Conservation (phyloP, 2,888 invertebrate genomes). For the Eupithecia dodoneata region DNA sequence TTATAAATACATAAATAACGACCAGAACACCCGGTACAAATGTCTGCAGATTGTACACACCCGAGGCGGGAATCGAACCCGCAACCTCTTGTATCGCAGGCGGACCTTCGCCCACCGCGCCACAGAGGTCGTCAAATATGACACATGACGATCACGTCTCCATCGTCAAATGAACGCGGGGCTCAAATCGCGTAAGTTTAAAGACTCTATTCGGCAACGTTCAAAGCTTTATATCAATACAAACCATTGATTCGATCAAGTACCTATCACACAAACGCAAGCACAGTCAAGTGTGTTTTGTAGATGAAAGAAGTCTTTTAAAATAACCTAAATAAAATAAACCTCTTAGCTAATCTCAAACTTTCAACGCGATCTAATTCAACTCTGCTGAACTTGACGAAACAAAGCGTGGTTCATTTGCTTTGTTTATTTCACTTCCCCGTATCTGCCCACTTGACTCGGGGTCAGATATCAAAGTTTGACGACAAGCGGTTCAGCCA, state of each 20-base stretch:
- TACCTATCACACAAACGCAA: neutral
- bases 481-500: conserved; percentile 47
- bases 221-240: neutral
- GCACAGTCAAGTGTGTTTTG: neutral
- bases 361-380: neutral
- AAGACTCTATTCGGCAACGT: neutral
- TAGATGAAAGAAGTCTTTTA: neutral
- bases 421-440: conserved; percentile 37
- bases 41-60: no score
- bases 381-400: conserved; percentile 17
- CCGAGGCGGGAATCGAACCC: no score
- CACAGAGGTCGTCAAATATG: no score
- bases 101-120: no score
- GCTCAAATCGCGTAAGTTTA: no score
- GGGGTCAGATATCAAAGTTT: conserved; percentile 53
- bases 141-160: no score
- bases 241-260: neutral
- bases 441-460: conserved; percentile 38
- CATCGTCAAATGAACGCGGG: no score
- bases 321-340: neutral
- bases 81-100: no score
- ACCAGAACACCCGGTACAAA: no score
- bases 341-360: neutral
- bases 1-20: no score
- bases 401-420: conserved; percentile 27